Evolutionary conservation across 2,113 vertebrate genomes (phyloP).

Genomic region (Copsychus sechellarum): DNA sequence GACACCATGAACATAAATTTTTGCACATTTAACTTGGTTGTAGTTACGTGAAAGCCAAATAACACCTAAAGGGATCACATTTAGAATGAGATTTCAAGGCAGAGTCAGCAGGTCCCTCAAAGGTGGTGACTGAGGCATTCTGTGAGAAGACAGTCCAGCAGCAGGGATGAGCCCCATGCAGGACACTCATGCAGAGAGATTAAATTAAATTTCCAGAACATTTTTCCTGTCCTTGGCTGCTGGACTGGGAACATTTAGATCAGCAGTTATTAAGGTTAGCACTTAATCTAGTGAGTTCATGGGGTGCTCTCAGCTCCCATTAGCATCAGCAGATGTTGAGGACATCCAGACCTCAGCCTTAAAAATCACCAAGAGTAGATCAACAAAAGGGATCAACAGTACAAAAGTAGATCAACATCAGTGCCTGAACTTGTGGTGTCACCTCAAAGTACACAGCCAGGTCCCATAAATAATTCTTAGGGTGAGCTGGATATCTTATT

Average conservation of each 20-base stretch:
- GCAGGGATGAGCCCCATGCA: rapidly evolving
- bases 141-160: not conserved
- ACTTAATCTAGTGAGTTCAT: not conserved
- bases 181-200: not conserved
- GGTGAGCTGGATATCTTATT: not conserved
- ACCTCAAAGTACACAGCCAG: not conserved
- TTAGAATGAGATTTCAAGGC: not conserved
- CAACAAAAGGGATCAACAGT: not conserved
- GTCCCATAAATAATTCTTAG: not conserved
- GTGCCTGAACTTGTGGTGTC: not conserved
- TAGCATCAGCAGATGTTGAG: not conserved
- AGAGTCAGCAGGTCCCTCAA: not conserved
- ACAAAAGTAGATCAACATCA: not conserved
- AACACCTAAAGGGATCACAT: not conserved
- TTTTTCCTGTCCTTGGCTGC: not conserved
- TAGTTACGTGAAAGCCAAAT: not conserved
- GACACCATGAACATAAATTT: not conserved
- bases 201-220: not conserved
- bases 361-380: rapidly evolving
- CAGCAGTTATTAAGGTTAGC: not conserved
- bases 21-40: not conserved
- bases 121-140: not conserved
- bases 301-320: not conserved
- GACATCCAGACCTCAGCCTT: not conserved
- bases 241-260: not conserved